phyloP scores from a whole-genome alignment of 2,888 invertebrate species.

The Diarsia mendica region DNA sequence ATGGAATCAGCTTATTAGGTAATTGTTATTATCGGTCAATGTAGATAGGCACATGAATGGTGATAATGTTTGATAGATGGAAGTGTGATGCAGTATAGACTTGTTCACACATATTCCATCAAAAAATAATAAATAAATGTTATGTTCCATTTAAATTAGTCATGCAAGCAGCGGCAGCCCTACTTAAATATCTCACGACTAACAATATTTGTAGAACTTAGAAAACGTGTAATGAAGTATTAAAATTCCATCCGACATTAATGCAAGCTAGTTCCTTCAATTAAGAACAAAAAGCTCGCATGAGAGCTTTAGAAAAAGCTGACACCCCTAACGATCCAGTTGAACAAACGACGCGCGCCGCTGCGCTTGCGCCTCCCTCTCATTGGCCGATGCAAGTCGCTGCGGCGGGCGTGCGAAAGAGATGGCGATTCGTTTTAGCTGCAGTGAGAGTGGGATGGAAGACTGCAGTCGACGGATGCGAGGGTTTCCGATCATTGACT shows the following conservation, averaged over 20 bases:
- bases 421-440: slow-evolving; percentile 62
- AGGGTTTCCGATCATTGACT: slow-evolving; percentile 89
- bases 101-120: neutral
- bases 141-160: neutral
- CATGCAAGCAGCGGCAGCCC: slow-evolving; percentile 38
- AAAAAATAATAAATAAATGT: neutral
- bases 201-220: slow-evolving; percentile 51
- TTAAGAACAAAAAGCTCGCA: slow-evolving; percentile 82
- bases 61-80: neutral
- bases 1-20: neutral
- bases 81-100: neutral
- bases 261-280: slow-evolving; percentile 73
- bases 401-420: slow-evolving; percentile 77
- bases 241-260: slow-evolving; percentile 73
- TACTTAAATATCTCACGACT: slow-evolving; percentile 34
- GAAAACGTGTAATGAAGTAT: slow-evolving; percentile 65
- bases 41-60: neutral
- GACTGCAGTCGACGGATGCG: slow-evolving; percentile 86
- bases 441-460: slow-evolving; percentile 74
- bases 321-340: slow-evolving; percentile 88
- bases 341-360: slow-evolving; percentile 87
- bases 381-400: slow-evolving; percentile 78
- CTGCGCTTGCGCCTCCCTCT: slow-evolving; percentile 84
- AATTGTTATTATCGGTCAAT: neutral
- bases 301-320: slow-evolving; percentile 86